phyloP scores from a whole-genome alignment of 35 echinoderm and acorn worm species.

The Hemicentrotus pulcherrimus region DNA sequence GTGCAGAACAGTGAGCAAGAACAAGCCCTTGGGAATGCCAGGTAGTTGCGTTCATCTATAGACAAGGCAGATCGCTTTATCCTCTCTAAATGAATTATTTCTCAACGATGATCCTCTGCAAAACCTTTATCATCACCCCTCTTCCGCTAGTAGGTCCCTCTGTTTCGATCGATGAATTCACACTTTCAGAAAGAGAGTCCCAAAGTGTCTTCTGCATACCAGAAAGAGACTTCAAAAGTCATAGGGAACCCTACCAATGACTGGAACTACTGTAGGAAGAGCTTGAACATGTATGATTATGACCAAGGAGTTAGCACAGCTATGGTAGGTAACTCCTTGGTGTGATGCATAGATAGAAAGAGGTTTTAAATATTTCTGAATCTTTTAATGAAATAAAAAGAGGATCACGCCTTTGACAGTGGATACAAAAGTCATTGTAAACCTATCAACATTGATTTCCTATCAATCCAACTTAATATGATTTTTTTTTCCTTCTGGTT shows the following conservation, averaged over 20 bases:
- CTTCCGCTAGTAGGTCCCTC: not conserved
- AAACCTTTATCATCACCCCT: not conserved
- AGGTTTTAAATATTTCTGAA: not conserved
- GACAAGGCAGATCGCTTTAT: slow-evolving; percentile 35
- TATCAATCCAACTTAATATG: no score
- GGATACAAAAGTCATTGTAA: no score
- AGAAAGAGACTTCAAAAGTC: not conserved
- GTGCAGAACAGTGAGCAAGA: not conserved
- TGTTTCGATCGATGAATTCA: slow-evolving; percentile 24
- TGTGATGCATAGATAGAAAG: no score
- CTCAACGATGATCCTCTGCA: not conserved
- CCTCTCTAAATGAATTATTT: slow-evolving; percentile 48
- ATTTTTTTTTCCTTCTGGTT: no score
- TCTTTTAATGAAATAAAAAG: no score
- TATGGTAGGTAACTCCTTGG: no score
- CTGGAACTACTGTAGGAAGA: not conserved
- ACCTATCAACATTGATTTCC: no score
- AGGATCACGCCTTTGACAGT: no score
- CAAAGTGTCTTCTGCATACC: not conserved
- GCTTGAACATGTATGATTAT: not conserved
- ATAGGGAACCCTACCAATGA: not conserved
- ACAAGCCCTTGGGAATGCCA: not conserved
- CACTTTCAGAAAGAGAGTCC: not conserved
- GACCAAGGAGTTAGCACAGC: no score
- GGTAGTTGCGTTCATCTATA: slow-evolving; percentile 4